Evolutionary conservation across 1,140 invertebrate species (phyloP).

Genomic region (Tachypleus tridentatus): DNA sequence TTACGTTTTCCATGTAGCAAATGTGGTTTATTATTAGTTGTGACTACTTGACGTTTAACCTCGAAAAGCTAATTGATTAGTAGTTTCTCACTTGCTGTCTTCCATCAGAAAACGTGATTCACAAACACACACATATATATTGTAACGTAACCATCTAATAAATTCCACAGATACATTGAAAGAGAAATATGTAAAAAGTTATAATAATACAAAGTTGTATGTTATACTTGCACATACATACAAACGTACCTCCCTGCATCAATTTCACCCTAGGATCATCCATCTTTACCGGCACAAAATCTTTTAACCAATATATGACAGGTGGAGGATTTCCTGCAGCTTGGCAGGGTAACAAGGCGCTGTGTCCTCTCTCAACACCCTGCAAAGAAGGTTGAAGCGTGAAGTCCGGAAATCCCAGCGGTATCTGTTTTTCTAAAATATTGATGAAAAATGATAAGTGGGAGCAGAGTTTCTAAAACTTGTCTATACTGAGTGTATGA

Average conservation of each 20-base stretch:
- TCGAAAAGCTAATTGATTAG: too few species aligned
- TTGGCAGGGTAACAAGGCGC: conserved; percentile 70
- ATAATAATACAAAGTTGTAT: neutral
- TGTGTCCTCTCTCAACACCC: conserved; percentile 89
- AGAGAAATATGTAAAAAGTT: neutral
- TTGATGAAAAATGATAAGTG: too few species aligned
- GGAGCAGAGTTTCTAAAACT: too few species aligned
- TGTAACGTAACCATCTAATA: too few species aligned
- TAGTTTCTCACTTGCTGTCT: too few species aligned
- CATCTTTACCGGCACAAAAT: conserved; percentile 76
- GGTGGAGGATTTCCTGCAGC: conserved; percentile 74
- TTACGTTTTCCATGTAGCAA: too few species aligned
- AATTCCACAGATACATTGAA: neutral
- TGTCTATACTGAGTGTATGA: too few species aligned
- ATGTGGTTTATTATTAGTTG: too few species aligned
- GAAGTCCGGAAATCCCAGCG: conserved; percentile 82
- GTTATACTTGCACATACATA: neutral
- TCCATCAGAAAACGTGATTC: too few species aligned
- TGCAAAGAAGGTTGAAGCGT: conserved; percentile 67
- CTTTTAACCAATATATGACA: conserved; percentile 81
- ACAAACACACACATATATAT: too few species aligned
- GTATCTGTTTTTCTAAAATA: conserved; percentile 37
- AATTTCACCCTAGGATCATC: conserved; percentile 72
- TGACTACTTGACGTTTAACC: too few species aligned
- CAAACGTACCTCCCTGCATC: conserved; percentile 49